These are phyloP conservation scores for Plodia interpunctella DNA, from an alignment of 1,140 invertebrate genomes.

Conservation along the genomic window DNA sequence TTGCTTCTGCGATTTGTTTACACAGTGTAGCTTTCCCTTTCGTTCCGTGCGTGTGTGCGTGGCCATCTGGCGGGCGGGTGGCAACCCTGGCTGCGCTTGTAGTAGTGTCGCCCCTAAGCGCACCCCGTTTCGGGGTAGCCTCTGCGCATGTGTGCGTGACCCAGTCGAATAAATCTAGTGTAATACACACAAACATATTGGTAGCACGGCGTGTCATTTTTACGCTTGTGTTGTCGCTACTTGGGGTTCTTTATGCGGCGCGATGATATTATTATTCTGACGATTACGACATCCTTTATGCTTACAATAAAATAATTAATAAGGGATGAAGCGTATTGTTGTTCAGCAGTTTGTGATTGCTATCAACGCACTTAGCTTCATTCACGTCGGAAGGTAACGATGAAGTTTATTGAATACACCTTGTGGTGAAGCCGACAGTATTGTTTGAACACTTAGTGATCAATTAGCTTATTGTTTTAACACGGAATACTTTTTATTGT, in stretches of 20 bases:
- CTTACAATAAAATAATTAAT: conserved; percentile 77
- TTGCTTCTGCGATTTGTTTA: conserved; percentile 68
- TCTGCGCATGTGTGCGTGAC: conserved; percentile 57
- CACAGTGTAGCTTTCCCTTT: conserved; percentile 75
- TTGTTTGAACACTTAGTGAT: conserved; percentile 29
- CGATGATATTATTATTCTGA: conserved; percentile 76
- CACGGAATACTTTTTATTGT: too few relatives aligned
- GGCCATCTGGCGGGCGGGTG: conserved; percentile 62
- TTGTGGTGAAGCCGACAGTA: conserved; percentile 21
- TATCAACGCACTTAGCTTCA: conserved; percentile 62
- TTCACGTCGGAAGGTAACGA: conserved; percentile 55
- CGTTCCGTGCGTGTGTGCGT: conserved; percentile 55
- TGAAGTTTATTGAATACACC: conserved; percentile 51
- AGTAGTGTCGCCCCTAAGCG: conserved; percentile 54
- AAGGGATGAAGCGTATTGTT: conserved; percentile 74
- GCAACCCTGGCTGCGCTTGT: conserved; percentile 40
- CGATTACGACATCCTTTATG: conserved; percentile 76
- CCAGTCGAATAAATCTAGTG: conserved; percentile 75
- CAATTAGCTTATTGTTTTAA: conserved; percentile 30
- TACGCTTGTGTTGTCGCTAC: conserved; percentile 75
- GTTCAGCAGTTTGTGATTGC: conserved; percentile 58
- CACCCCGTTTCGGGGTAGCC: conserved; percentile 62
- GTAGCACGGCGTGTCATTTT: conserved; percentile 71
- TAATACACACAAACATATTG: conserved; percentile 76
- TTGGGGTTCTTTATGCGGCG: conserved; percentile 72